Conservation (phyloP, 2,888 invertebrate genomes). For the Falcaria lacertinaria region DNA sequence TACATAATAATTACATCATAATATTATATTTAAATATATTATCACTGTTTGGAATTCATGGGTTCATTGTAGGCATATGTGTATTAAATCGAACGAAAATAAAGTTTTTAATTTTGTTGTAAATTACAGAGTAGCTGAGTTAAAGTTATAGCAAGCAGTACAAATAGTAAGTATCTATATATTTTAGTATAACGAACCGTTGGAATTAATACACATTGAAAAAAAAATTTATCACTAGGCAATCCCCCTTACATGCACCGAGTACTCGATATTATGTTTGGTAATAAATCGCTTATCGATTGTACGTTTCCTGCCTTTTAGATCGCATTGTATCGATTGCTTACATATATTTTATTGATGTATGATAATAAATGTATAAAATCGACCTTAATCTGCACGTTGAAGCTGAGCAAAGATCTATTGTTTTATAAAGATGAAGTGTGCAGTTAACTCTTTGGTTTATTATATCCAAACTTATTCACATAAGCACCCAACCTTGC, state of each 20-base stretch:
- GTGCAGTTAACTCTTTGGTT: constrained; percentile 16
- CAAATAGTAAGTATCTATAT: no score
- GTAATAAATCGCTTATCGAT: constrained; percentile 3
- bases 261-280: not conserved
- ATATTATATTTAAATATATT: constrained; percentile 11
- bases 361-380: not conserved
- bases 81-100: not conserved
- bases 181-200: no score
- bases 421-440: not conserved
- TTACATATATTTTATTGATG: not conserved
- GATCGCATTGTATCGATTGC: constrained; percentile 7
- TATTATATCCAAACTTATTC: not conserved
- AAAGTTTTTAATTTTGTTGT: not conserved
- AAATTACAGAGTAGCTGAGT: no score
- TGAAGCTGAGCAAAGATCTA: not conserved
- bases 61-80: not conserved
- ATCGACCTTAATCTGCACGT: not conserved
- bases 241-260: not conserved
- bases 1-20: constrained; percentile 13
- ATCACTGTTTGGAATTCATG: constrained; percentile 30
- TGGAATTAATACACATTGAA: no score
- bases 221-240: no score
- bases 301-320: constrained; percentile 8
- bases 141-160: no score
- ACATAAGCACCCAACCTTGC: not conserved